A percentile compares a stretch with the other conserved stretches of the same genome.
Evolutionary conservation across 2,888 invertebrate genomes (phyloP).

Genomic region (Sarcophaga caerulescens): DNA sequence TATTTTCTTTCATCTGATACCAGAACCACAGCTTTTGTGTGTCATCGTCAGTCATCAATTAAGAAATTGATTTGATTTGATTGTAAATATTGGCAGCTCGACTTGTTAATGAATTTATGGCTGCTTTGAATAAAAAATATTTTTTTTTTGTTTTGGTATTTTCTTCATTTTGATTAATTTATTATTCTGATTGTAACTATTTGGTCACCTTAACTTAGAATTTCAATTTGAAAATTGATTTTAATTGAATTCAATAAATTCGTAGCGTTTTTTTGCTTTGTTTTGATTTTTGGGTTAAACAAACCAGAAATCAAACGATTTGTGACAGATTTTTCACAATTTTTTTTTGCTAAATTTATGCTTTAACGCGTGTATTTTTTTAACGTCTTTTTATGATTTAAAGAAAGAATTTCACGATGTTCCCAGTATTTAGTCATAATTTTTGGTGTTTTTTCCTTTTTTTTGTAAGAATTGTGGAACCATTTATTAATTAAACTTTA

Average conservation of each 20-base stretch:
- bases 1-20: no score
- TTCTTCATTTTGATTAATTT: slow-evolving; percentile 63
- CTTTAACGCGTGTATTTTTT: neutral
- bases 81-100: slow-evolving; percentile 8
- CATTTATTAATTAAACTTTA: slow-evolving; percentile 66
- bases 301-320: neutral
- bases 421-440: slow-evolving; percentile 46
- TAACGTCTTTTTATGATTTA: neutral
- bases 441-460: neutral
- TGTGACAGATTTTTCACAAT: neutral
- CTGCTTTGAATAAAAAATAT: neutral
- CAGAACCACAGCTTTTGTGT: neutral
- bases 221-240: slow-evolving; percentile 72
- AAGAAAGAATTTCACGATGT: slow-evolving; percentile 14
- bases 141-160: neutral
- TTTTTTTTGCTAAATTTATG: neutral
- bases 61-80: slow-evolving; percentile 31
- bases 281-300: neutral
- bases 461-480: slow-evolving; percentile 18
- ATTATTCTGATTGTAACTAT: slow-evolving; percentile 36
- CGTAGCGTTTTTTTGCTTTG: neutral
- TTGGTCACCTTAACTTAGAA: slow-evolving; percentile 72
- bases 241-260: slow-evolving; percentile 68
- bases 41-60: slow-evolving; percentile 6
- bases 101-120: neutral